phyloP scores from a whole-genome alignment of 2,113 vertebrate genomes.

The Oreotrochilus melanogaster region DNA sequence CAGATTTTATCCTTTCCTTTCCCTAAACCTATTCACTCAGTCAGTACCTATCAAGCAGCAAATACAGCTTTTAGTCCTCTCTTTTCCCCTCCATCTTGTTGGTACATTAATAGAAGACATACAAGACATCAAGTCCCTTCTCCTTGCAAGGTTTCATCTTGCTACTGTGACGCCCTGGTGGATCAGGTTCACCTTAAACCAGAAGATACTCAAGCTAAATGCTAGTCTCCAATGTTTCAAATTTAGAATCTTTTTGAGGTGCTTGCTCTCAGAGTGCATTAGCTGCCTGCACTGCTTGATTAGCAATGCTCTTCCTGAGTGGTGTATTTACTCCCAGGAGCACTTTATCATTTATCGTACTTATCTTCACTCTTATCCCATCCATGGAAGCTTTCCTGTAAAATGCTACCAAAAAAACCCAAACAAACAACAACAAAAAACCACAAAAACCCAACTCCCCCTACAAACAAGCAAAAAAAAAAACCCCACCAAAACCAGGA shows the following conservation, averaged over 20 bases:
- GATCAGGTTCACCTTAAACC: conserved; percentile 58
- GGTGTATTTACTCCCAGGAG: conserved; percentile 73
- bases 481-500: background rate
- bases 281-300: conserved; percentile 63
- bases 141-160: conserved; percentile 33
- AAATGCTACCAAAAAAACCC: background rate
- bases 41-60: background rate
- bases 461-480: background rate
- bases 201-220: conserved; percentile 70
- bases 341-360: conserved; percentile 74
- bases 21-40: background rate
- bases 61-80: background rate
- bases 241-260: conserved; percentile 63
- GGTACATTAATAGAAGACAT: background rate
- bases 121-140: background rate
- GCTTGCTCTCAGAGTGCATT: conserved; percentile 43
- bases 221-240: conserved; percentile 59
- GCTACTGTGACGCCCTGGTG: background rate
- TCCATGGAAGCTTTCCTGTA: conserved; percentile 66
- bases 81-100: background rate
- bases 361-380: conserved; percentile 73
- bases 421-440: background rate
- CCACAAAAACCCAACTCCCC: background rate
- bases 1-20: background rate
- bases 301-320: conserved; percentile 66